Percentiles rank a stretch among this genome's conserved stretches.
phyloP scores from a whole-genome alignment of 2,888 invertebrate species.

The Didymodactylos carnosus region DNA sequence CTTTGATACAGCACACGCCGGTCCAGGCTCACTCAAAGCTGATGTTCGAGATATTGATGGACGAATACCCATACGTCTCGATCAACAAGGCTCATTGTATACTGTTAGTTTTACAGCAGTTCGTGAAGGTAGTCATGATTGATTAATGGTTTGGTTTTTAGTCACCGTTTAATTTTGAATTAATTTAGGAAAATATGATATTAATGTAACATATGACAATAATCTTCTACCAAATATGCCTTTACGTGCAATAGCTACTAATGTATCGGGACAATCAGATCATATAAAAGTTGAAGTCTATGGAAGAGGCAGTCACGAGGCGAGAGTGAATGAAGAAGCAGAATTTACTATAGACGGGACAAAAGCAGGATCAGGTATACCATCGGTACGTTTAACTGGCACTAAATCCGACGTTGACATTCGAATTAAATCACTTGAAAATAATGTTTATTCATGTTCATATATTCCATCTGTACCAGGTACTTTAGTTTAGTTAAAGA shows the following conservation, averaged over 20 bases:
- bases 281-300: conserved; percentile 42
- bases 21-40: conserved; percentile 46
- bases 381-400: conserved; percentile 51
- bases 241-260: conserved; percentile 33
- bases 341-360: conserved; percentile 78
- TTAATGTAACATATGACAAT: not conserved
- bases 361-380: conserved; percentile 42
- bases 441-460: conserved; percentile 68
- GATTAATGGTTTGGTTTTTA: too few species aligned
- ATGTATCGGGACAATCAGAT: conserved; percentile 21
- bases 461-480: conserved; percentile 67
- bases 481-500: too few species aligned
- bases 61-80: not conserved
- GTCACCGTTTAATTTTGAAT: too few species aligned
- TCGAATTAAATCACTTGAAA: conserved; percentile 49
- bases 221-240: conserved; percentile 55
- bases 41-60: not conserved
- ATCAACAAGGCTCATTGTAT: not conserved
- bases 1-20: conserved; percentile 69
- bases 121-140: too few species aligned
- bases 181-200: conserved; percentile 23
- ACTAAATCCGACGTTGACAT: conserved; percentile 58
- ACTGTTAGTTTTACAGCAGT: not conserved
- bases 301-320: conserved; percentile 72
- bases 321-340: conserved; percentile 70